phyloP scores from a whole-genome alignment of 2,888 invertebrate genomes.

The Didymodactylos carnosus region DNA sequence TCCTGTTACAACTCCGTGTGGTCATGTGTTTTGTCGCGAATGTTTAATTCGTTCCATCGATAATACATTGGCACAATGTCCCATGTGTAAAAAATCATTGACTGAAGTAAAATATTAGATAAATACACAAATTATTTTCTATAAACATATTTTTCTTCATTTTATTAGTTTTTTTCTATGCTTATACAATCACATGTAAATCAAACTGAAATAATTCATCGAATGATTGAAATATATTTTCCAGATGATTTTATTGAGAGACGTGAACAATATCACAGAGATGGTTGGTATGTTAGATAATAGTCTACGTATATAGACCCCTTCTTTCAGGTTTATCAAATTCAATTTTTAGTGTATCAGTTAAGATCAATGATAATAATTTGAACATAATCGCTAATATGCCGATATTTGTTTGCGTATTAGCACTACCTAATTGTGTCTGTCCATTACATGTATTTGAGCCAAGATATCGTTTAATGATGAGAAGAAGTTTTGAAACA shows the following conservation, averaged over 20 bases:
- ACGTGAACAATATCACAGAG: constrained; percentile 31
- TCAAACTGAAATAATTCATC: constrained; percentile 36
- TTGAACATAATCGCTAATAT: no score
- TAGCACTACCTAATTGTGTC: constrained; percentile 62
- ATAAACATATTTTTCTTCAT: neutral
- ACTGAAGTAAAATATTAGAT: constrained; percentile 42
- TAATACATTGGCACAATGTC: constrained; percentile 52
- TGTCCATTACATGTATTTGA: constrained; percentile 78
- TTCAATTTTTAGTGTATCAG: neutral
- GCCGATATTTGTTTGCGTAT: constrained; percentile 70
- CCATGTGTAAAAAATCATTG: constrained; percentile 59
- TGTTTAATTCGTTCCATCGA: constrained; percentile 67
- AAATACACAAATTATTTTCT: neutral
- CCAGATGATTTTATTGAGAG: constrained; percentile 45
- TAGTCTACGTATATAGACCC: no score
- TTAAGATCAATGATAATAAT: no score
- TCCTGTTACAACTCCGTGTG: constrained; percentile 72
- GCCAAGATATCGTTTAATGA: constrained; percentile 64
- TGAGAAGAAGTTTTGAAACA: constrained; percentile 54
- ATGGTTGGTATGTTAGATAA: no score
- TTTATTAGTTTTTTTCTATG: neutral
- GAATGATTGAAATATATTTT: constrained; percentile 47
- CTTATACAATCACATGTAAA: constrained; percentile 35
- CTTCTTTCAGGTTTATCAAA: no score
- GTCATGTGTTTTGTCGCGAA: constrained; percentile 66